phyloP scores from a whole-genome alignment of 1,140 invertebrate species.

The Drosophila arawakana region DNA sequence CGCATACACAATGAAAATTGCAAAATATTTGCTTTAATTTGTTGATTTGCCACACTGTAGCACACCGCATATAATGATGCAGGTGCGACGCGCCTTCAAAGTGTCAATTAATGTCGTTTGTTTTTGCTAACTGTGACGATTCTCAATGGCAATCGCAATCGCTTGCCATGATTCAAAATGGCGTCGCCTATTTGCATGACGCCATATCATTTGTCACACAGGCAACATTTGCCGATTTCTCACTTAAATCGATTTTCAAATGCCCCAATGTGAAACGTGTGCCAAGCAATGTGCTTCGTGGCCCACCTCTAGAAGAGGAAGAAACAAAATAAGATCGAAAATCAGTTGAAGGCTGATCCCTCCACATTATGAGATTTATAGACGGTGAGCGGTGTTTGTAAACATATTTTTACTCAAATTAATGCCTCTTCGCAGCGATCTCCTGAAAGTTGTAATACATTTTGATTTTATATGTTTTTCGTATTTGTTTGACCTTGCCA shows the following conservation, averaged over 20 bases:
- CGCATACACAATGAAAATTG: too few relatives aligned
- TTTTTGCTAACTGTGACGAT: slow-evolving; percentile 51
- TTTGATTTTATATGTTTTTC: slow-evolving; percentile 5
- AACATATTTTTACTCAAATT: slow-evolving; percentile 44
- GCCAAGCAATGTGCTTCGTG: slow-evolving; percentile 37
- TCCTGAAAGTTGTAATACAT: slow-evolving; percentile 24
- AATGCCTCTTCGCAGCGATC: slow-evolving; percentile 19
- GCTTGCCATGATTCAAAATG: slow-evolving; percentile 50
- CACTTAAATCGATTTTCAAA: slow-evolving; percentile 56
- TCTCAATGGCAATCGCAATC: slow-evolving; percentile 9
- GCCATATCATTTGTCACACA: slow-evolving; percentile 55
- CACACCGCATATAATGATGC: slow-evolving; percentile 48
- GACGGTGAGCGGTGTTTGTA: slow-evolving; percentile 19
- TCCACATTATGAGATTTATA: slow-evolving; percentile 25
- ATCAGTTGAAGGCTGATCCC: slow-evolving; percentile 31
- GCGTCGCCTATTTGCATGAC: slow-evolving; percentile 53
- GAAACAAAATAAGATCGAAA: not conserved
- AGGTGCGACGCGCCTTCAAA: slow-evolving; percentile 72
- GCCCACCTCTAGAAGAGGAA: not conserved
- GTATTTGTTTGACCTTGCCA: slow-evolving; percentile 39
- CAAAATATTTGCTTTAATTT: too few relatives aligned
- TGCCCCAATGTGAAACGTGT: slow-evolving; percentile 28
- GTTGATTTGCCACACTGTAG: slow-evolving; percentile 7
- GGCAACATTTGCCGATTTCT: slow-evolving; percentile 36
- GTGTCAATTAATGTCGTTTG: slow-evolving; percentile 54